These are phyloP conservation scores for Nomia melanderi DNA, from an alignment of 1,140 invertebrate species.

Conservation along the genomic window DNA sequence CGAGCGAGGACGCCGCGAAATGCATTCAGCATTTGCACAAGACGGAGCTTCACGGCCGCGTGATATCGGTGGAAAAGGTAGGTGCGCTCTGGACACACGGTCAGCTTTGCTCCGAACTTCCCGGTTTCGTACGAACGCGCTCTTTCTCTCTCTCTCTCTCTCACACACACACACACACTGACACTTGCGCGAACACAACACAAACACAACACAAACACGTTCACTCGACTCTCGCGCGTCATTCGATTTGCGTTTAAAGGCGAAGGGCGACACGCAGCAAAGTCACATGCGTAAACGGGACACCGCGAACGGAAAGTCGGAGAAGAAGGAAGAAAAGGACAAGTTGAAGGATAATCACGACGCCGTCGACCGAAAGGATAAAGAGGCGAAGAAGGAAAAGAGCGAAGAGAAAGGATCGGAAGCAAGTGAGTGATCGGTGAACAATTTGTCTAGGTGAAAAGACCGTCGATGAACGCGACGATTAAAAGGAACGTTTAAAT, in stretches of 20 bases:
- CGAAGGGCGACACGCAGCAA: slow-evolving; percentile 77
- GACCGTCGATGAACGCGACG: neutral
- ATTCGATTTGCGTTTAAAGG: slow-evolving; percentile 58
- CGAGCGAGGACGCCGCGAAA: slow-evolving; percentile 92
- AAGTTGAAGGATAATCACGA: slow-evolving; percentile 75
- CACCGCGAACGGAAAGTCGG: slow-evolving; percentile 72
- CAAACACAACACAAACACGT: no score
- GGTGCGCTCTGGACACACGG: neutral
- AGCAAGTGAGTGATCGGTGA: slow-evolving; percentile 60
- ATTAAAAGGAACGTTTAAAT: slow-evolving; percentile 22
- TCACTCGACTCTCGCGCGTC: no score
- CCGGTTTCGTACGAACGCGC: no score
- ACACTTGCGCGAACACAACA: no score
- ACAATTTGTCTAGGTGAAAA: neutral
- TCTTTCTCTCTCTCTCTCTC: no score
- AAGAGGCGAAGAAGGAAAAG: slow-evolving; percentile 71
- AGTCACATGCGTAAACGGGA: slow-evolving; percentile 78
- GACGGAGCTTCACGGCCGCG: slow-evolving; percentile 94
- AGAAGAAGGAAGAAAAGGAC: slow-evolving; percentile 79
- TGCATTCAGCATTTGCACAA: slow-evolving; percentile 94
- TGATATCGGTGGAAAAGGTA: slow-evolving; percentile 96
- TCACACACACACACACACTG: no score
- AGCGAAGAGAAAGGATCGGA: slow-evolving; percentile 72
- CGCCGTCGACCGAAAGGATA: slow-evolving; percentile 74
- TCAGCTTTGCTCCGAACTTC: no score